phyloP scores from a whole-genome alignment of 2,113 vertebrate species.

The Rhinogobius similis region DNA sequence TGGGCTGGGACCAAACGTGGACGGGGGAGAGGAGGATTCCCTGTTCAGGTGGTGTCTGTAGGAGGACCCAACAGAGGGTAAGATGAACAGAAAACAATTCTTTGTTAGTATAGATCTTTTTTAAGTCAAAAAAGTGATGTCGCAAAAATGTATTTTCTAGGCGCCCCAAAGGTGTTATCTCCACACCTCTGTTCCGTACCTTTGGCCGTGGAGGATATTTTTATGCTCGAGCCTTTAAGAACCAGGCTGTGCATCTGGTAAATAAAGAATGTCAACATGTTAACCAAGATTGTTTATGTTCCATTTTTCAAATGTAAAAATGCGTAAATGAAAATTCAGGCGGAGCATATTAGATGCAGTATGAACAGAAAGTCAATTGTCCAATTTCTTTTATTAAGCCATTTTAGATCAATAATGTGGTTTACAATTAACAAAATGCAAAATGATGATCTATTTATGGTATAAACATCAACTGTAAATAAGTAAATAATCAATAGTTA shows the following conservation, averaged over 20 bases:
- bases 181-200: slow-evolving; percentile 90
- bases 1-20: slow-evolving; percentile 90
- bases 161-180: slow-evolving; percentile 90
- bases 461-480: no score
- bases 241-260: slow-evolving; percentile 86
- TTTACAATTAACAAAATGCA: no score
- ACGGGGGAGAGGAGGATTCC: slow-evolving; percentile 87
- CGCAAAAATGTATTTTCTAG: slow-evolving; percentile 57
- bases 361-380: no score
- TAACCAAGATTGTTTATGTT: background rate
- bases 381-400: no score
- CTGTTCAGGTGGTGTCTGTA: slow-evolving; percentile 92
- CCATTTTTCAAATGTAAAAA: background rate
- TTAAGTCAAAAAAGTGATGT: no score
- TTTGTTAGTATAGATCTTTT: background rate
- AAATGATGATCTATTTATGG: no score
- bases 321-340: no score
- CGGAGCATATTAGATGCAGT: no score
- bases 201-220: slow-evolving; percentile 89
- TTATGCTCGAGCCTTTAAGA: slow-evolving; percentile 86
- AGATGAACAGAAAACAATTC: background rate
- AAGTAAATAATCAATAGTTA: no score
- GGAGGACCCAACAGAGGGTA: slow-evolving; percentile 90
- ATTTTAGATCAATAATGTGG: no score
- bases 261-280: slow-evolving; percentile 27